Percentiles rank a stretch among this genome's conserved stretches.
phyloP scores from a whole-genome alignment of 2,888 invertebrate species.

The Sminthurinus aureus region DNA sequence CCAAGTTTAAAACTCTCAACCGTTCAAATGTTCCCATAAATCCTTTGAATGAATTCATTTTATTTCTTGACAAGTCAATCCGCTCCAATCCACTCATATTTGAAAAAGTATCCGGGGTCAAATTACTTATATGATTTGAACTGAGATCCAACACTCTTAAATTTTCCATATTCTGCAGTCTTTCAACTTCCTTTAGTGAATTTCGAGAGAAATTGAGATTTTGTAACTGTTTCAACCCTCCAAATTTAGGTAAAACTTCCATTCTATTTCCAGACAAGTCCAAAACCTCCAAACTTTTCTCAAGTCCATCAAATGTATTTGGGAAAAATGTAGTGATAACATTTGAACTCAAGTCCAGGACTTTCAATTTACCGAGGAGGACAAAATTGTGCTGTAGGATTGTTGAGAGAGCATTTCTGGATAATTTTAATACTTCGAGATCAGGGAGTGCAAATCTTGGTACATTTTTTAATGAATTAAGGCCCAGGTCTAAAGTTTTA shows the following conservation, averaged over 20 bases:
- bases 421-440: conserved; percentile 75
- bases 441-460: conserved; percentile 72
- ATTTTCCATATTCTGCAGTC: conserved; percentile 63
- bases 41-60: conserved; percentile 56
- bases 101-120: conserved; percentile 56
- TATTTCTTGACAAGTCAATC: conserved; percentile 61
- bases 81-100: conserved; percentile 58
- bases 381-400: conserved; percentile 65
- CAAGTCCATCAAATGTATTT: conserved; percentile 72
- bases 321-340: conserved; percentile 55
- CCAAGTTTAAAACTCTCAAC: conserved; percentile 61
- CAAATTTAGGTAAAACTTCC: conserved; percentile 70
- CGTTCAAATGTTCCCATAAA: conserved; percentile 52
- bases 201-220: conserved; percentile 61
- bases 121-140: conserved; percentile 42
- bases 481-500: conserved; percentile 59
- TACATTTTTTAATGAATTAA: conserved; percentile 61
- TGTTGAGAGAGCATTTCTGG: conserved; percentile 78
- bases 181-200: conserved; percentile 57
- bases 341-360: conserved; percentile 72
- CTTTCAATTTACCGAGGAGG: conserved; percentile 68
- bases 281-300: conserved; percentile 70
- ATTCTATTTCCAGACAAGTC: conserved; percentile 80
- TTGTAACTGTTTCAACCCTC: conserved; percentile 63
- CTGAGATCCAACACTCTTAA: conserved; percentile 61